Conservation (phyloP, 2,888 invertebrate genomes). For the Prenolepis imparis region DNA sequence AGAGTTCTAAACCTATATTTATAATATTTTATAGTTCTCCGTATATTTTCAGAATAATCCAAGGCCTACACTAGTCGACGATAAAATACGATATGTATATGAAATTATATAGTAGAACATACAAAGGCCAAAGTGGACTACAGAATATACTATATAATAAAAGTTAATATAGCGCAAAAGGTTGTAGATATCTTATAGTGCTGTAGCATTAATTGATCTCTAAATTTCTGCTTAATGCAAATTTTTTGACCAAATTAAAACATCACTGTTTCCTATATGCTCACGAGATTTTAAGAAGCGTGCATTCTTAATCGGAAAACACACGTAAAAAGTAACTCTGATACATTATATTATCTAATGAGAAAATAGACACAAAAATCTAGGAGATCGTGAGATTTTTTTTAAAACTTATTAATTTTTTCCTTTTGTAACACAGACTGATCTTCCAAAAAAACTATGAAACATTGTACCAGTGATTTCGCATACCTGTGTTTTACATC, state of each 20-base stretch:
- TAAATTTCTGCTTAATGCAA: constrained; percentile 7
- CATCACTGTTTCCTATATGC: background rate
- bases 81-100: constrained; percentile 24
- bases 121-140: background rate
- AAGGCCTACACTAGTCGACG: background rate
- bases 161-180: background rate
- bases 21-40: background rate
- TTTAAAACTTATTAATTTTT: background rate
- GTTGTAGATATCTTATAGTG: constrained; percentile 8
- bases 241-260: background rate
- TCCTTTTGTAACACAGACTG: background rate
- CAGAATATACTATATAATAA: constrained; percentile 41
- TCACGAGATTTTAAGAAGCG: background rate
- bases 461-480: background rate
- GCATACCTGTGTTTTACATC: background rate
- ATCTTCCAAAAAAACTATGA: background rate
- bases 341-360: background rate
- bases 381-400: background rate
- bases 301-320: background rate
- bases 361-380: background rate
- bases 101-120: constrained; percentile 15
- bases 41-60: background rate
- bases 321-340: background rate
- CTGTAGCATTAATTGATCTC: background rate
- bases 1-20: background rate